phyloP scores from a whole-genome alignment of 2,113 vertebrate species.

The Fregata magnificens region DNA sequence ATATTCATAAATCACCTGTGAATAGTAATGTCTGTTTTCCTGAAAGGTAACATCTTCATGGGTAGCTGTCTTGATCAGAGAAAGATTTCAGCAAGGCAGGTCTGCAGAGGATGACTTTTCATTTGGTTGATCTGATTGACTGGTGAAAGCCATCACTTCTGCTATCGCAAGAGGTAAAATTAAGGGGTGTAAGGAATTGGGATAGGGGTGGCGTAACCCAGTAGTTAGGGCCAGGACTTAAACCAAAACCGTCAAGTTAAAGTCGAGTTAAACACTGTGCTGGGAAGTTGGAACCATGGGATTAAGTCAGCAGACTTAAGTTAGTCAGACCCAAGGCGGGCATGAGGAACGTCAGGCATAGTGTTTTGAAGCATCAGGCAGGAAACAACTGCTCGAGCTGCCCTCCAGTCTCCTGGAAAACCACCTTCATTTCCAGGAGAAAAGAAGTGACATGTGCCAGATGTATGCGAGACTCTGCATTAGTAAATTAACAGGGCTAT shows the following conservation, averaged over 20 bases:
- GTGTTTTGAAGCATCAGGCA: conserved; percentile 30
- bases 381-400: conserved; percentile 45
- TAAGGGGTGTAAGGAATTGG: not conserved
- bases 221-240: not conserved
- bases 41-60: not conserved
- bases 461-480: conserved; percentile 52
- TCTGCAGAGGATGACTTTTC: not conserved
- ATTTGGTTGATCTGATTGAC: not conserved
- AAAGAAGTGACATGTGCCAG: conserved; percentile 61
- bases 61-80: not conserved
- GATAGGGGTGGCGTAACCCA: not conserved
- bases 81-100: not conserved
- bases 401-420: conserved; percentile 49
- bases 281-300: not conserved
- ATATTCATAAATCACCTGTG: not conserved
- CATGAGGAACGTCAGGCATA: not conserved
- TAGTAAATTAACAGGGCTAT: conserved; percentile 65
- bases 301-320: not conserved
- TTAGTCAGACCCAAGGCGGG: not conserved
- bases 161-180: not conserved
- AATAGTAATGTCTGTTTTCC: not conserved
- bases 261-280: not conserved
- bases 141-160: not conserved
- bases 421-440: conserved; percentile 51
- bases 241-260: not conserved